Base-by-base conservation (phyloP, 2,888 invertebrate genomes). In the Polydrusus cervinus region DNA sequence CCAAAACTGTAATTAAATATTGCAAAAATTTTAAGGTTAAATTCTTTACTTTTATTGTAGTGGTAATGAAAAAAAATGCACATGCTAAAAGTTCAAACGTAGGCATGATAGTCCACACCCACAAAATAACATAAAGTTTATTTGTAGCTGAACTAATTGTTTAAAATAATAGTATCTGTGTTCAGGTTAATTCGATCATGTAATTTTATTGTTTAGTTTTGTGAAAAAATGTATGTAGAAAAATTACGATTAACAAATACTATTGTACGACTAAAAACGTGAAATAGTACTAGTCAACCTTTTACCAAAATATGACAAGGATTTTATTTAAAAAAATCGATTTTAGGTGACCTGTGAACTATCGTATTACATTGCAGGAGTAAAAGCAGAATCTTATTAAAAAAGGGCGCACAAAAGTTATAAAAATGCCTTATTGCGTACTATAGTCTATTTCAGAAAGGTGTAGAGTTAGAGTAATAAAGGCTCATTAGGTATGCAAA, bases 31-130 rank as follows among this genome's bases (percentile, higher is more conserved):
- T 30, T 60, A 60, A 60, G 57, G 57, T 30, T 14, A 60, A 38
- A 60, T 60, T 60, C 16, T 60, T 60, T 34, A 16, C 16, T 49
- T n/a, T 25, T 49, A 34, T 64, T 64, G 16, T 49, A 49, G 34
- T 30, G 25, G 14, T 25, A 34, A 64, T 47, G 49, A 45, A 34
- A 45, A 49, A 64, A 64, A 49, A 34, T 34, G 61, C 34, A 64
- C 30, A 34, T 49, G 49, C 30, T 64, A 49, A 64, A 64, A 64
- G 64, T 64, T 64, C 64, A 64, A 49, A 45, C n/a, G 34, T n/a
- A 10, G 49, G 49, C 64, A 64, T 49, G 64, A 47, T 64, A 25
- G 18, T 64, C 64, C 64, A 64, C 64, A 64, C 64, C 64, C 64
- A 64, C 64, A 64, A 34, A 47, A 49, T 16, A 64, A 49, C 10